Conservation (phyloP, 2,888 invertebrate genomes). For the Eudiplozoon nipponicum region DNA sequence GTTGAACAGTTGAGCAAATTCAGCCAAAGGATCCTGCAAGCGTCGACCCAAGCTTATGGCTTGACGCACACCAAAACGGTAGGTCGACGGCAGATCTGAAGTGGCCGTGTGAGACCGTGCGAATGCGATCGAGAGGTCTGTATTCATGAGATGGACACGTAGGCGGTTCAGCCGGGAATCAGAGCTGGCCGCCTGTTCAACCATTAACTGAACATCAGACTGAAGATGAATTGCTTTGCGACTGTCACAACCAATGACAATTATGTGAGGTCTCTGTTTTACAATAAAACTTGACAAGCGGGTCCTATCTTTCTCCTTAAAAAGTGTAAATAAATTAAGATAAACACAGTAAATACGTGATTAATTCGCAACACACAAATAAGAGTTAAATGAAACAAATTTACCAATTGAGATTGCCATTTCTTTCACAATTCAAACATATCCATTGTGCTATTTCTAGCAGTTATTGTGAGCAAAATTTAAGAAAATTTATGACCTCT, state of each 20-base stretch:
- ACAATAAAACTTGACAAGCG: constrained; percentile 47
- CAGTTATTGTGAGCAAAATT: too few relatives aligned
- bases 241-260: constrained; percentile 67
- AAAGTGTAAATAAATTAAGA: too few relatives aligned
- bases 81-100: constrained; percentile 51
- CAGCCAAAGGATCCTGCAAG: constrained; percentile 60
- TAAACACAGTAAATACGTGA: too few relatives aligned
- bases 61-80: constrained; percentile 55
- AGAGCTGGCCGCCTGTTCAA: constrained; percentile 28
- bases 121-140: constrained; percentile 60
- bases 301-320: constrained; percentile 35
- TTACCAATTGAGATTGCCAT: too few relatives aligned
- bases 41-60: constrained; percentile 64
- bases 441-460: too few relatives aligned
- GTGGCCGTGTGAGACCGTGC: constrained; percentile 55
- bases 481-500: too few relatives aligned
- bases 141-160: constrained; percentile 61
- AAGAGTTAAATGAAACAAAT: too few relatives aligned
- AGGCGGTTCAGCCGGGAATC: constrained; percentile 45
- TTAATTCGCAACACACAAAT: too few relatives aligned
- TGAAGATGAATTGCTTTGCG: constrained; percentile 32
- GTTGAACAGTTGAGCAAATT: constrained; percentile 73
- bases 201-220: constrained; percentile 22
- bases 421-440: too few relatives aligned
- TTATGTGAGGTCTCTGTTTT: constrained; percentile 62